Base-by-base conservation (phyloP, 1,140 invertebrate species). In the Drosophila insularis region DNA sequence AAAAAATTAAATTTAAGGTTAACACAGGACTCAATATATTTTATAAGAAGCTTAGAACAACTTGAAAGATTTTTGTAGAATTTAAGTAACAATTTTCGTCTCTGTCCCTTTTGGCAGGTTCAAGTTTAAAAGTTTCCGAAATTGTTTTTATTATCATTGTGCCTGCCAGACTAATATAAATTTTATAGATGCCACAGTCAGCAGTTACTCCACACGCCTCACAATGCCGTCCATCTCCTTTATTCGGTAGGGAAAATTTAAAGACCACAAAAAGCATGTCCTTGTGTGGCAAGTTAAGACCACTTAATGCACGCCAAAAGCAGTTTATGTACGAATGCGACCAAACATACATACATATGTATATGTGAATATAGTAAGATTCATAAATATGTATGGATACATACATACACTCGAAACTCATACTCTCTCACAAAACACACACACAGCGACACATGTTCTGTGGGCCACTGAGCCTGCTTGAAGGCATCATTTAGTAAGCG, bases 281-380 rank as follows among this genome's bases (percentile, higher is more conserved):
- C 84, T 82, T 81, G 78, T 78, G 80, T 63, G 70, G 77, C 69
- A 82, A 69, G 68, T 78, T 87, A 82, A 87, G 80, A 81, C 84
- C 84, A 87, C 84, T 87, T 87, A 87, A 89, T 87, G 84, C 84
- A 89, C 69, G 84, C 80, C 79, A 89, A 87, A 89, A 80, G 79
- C 81, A 85, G 81, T 86, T 86, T 65, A 72, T 81, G 64, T 69
- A 27, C 56, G 37, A 68, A 7, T 61, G 31, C 64, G 40, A 64
- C 69, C n/a, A n/a, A n/a, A 27, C 27, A 27, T 43, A 31, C n/a
- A 27, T 43, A 23, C 43, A 13, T 19, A 17, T 55, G 63, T 40
- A n/a, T 55, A 27, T 60, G 54, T 46, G 37, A 50, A 62, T 74
- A 64, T 62, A 75, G 66, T 63, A 69, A 63, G 71, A 64, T 72